These are phyloP conservation scores for Apistogramma diplotaenia DNA, from an alignment of 2,113 vertebrate genomes.

Conservation along the genomic window DNA sequence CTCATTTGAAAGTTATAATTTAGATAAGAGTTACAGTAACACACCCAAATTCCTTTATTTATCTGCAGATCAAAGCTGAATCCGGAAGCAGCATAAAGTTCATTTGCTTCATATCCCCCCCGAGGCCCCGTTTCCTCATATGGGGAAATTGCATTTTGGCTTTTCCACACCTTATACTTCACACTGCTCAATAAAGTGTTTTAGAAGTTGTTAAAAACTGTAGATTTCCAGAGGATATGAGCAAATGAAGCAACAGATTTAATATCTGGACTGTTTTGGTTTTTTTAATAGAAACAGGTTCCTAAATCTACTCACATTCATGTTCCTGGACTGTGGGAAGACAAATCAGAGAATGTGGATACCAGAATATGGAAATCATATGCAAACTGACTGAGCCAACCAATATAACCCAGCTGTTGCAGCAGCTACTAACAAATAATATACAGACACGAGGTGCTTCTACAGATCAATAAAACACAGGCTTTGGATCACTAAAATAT, in stretches of 20 bases:
- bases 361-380: neutral
- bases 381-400: neutral
- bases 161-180: neutral
- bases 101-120: neutral
- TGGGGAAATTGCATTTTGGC: neutral
- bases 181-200: neutral
- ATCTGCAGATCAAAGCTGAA: neutral
- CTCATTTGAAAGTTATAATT: neutral
- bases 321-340: neutral
- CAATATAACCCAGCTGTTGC: neutral
- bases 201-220: neutral
- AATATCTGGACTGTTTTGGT: neutral
- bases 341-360: neutral
- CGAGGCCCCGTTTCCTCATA: neutral
- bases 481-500: neutral
- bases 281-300: too few relatives aligned
- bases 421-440: neutral
- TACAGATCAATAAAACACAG: neutral
- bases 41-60: neutral
- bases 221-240: neutral
- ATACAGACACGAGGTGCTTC: neutral
- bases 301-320: neutral
- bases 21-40: neutral
- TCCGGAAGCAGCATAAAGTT: rapidly evolving
- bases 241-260: neutral